phyloP scores from a whole-genome alignment of 1,140 invertebrate genomes.

The Dolichoris vasculosae region DNA sequence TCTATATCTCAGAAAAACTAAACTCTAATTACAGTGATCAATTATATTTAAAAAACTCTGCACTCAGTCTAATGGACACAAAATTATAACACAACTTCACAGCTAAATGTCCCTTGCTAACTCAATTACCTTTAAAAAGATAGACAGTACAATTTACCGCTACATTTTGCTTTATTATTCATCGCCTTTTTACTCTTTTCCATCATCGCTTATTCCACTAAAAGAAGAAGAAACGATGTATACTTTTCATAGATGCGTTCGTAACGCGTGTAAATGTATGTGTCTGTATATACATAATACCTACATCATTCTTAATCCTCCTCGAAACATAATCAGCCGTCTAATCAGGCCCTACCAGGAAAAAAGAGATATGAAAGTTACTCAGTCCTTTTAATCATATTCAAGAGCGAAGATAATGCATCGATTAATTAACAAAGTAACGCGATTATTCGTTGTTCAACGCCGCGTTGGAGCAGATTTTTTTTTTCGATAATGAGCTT shows the following conservation, averaged over 20 bases:
- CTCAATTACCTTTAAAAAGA: conserved; percentile 2
- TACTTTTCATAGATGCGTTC: too few species aligned
- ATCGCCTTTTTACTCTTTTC: too few species aligned
- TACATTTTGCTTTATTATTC: too few species aligned
- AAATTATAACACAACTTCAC: not conserved
- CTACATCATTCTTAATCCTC: too few species aligned
- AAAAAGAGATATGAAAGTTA: not conserved
- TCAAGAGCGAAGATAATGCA: not conserved
- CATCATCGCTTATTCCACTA: too few species aligned
- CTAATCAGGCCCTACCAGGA: too few species aligned
- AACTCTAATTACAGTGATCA: not conserved
- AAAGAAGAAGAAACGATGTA: too few species aligned
- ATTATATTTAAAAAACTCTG: not conserved
- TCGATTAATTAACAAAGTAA: not conserved
- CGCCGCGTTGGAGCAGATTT: not conserved
- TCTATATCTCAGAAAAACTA: too few species aligned
- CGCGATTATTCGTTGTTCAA: not conserved
- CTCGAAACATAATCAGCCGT: too few species aligned
- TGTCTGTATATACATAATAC: too few species aligned
- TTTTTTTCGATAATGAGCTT: conserved; percentile 10
- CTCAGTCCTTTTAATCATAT: not conserved
- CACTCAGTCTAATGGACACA: conserved; percentile 1
- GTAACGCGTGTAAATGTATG: too few species aligned
- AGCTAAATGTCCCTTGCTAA: not conserved
- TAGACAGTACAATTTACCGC: not conserved